These are phyloP conservation scores for Sericinus montela DNA, from an alignment of 2,888 invertebrate genomes.

Conservation along the genomic window DNA sequence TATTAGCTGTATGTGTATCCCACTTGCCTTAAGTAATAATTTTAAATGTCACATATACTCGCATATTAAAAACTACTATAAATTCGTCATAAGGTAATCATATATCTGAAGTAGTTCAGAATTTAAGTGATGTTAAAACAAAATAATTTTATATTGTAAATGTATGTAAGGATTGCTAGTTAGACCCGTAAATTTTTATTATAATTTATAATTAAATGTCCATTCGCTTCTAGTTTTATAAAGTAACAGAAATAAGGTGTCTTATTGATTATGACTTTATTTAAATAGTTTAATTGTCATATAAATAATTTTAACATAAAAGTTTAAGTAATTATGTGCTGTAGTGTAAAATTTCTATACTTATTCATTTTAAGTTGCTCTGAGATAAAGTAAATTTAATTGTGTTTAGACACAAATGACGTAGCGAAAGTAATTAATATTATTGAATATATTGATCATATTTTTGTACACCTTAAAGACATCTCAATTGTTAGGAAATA, in stretches of 20 bases:
- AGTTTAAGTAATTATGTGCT: background rate
- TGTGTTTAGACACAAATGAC: conserved; percentile 4
- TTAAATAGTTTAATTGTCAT: conserved; percentile 8
- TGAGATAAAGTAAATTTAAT: conserved; percentile 5
- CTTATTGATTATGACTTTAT: conserved; percentile 20
- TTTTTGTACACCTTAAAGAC: conserved; percentile 71
- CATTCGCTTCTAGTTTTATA: conserved; percentile 37
- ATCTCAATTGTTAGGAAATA: conserved; percentile 35
- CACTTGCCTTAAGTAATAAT: conserved; percentile 60
- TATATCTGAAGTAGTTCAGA: conserved; percentile 8
- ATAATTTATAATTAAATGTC: conserved; percentile 22
- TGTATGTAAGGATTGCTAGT: conserved; percentile 23
- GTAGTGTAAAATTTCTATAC: background rate
- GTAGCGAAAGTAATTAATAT: conserved; percentile 21
- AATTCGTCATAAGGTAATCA: conserved; percentile 20
- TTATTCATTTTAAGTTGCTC: background rate
- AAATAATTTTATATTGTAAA: conserved; percentile 35
- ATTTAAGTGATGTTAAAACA: conserved; percentile 11
- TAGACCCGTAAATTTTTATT: conserved; percentile 6
- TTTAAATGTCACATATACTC: conserved; percentile 51
- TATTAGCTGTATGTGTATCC: conserved; percentile 19
- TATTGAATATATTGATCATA: conserved; percentile 48
- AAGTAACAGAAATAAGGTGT: conserved; percentile 32
- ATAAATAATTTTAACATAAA: background rate
- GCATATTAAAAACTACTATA: conserved; percentile 44